Conservation (phyloP, 2,888 invertebrate genomes). For the Athetis lepigone region DNA sequence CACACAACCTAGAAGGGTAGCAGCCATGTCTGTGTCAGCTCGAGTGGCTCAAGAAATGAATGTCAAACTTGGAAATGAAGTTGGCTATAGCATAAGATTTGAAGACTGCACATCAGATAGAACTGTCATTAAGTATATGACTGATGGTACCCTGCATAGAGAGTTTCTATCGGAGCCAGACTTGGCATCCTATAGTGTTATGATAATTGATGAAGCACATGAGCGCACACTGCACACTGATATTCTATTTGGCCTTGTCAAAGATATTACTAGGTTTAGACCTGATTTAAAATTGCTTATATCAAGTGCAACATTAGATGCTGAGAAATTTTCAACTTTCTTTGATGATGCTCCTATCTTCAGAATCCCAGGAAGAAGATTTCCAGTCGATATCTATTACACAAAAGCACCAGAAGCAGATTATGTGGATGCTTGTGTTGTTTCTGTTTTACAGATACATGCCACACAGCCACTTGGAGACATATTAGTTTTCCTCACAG, state of each 20-base stretch:
- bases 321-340: constrained; percentile 99
- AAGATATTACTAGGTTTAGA: constrained; percentile 98
- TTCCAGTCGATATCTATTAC: constrained; percentile 99
- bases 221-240: constrained; percentile 99
- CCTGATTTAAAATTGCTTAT: constrained; percentile 98
- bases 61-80: constrained; percentile 98
- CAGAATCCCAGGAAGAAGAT: constrained; percentile 98
- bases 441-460: constrained; percentile 99
- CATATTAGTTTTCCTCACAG: constrained; percentile 98
- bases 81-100: constrained; percentile 98
- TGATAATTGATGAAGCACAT: constrained; percentile 99
- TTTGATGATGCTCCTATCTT: constrained; percentile 99
- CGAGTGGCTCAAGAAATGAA: constrained; percentile 99
- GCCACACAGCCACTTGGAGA: constrained; percentile 99
- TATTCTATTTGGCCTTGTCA: constrained; percentile 98
- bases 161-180: constrained; percentile 99
- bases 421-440: constrained; percentile 99
- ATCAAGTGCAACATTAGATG: constrained; percentile 99
- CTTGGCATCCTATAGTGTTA: constrained; percentile 98
- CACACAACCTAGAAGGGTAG: constrained; percentile 99
- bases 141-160: constrained; percentile 99
- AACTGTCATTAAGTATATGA: constrained; percentile 99
- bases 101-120: constrained; percentile 99
- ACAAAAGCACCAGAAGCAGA: constrained; percentile 99
- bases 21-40: constrained; percentile 99